Evolutionary conservation across 2,113 vertebrate genomes (phyloP).

Genomic region (Mystacornis crossleyi): DNA sequence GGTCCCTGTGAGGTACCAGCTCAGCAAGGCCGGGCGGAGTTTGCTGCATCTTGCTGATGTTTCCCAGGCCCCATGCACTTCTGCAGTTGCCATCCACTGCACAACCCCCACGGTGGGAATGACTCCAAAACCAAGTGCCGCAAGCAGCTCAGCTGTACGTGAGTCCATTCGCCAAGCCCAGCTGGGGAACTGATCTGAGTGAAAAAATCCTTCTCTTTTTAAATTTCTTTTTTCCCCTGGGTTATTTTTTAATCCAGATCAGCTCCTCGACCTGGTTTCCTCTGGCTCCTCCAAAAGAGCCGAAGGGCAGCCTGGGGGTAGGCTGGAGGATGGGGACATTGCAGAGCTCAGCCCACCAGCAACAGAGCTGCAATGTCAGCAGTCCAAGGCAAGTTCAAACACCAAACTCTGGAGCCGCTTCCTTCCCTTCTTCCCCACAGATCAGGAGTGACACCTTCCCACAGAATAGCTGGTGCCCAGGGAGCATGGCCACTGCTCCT

Average conservation of each 20-base stretch:
- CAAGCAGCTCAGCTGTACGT: not conserved
- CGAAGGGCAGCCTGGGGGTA: not conserved
- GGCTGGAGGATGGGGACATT: not conserved
- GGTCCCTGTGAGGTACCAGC: not conserved
- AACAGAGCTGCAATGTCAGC: not conserved
- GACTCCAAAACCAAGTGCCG: not conserved
- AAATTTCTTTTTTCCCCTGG: not conserved
- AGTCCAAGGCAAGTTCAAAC: not conserved
- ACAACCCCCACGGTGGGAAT: not conserved
- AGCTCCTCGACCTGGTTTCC: not conserved
- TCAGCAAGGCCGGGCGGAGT: not conserved
- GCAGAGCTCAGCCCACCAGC: not conserved
- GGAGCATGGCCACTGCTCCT: not conserved
- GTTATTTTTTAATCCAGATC: not conserved
- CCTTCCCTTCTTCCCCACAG: not conserved
- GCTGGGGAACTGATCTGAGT: not conserved
- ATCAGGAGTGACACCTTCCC: not conserved
- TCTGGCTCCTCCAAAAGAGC: not conserved
- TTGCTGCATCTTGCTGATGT: not conserved
- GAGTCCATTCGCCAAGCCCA: accelerated
- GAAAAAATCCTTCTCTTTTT: not conserved
- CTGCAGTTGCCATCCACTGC: not conserved
- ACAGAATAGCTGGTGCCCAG: accelerated
- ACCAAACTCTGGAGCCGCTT: not conserved
- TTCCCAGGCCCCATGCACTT: not conserved